Evolutionary conservation across 2,888 invertebrate genomes (phyloP), one percentile per base, ranked within the genome.

Genomic region (Amphipoea lucens): DNA sequence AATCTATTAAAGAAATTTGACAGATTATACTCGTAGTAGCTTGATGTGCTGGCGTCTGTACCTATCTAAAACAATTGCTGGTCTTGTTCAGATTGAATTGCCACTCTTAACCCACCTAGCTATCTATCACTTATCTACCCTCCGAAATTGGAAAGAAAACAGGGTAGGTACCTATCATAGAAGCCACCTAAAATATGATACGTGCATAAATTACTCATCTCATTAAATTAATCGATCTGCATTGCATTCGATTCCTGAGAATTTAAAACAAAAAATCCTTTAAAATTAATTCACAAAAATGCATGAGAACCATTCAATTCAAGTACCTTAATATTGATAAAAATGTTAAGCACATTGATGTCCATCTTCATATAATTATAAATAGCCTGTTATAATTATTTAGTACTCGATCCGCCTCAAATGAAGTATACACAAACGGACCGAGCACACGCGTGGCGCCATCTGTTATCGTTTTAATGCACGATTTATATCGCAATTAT

Each of bases 391-490:
- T 70, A 81, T n/a, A 57, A 76, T 86, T 76, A 86, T 74, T 83
- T 66, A 69, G 36, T 73, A 86, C 66, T 60, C n/a, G 36, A 86
- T 70, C 62, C 40, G 36, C 36, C 68, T 57, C 36, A 72, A 68
- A 74, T 76, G 29, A 69, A 68, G 42, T 65, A 17, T 17, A 78
- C 36, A 79, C 74, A 83, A 72, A 63, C 62, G 17, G 6, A 42
- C 29, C 36, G 12, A 62, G 17, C 65, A 29, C 68, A 82, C 85
- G 29, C 20, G 88, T 87, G 85, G 83, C 90, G 93, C 92, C 93
- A 93, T 93, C 92, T 93, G 76, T 91, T 89, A 86, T 88, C 76
- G 75, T 29, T 66, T 74, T 76, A 65, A 82, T 51, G 72, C 36
- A 81, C 62, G 70, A 88, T 81, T 82, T 79, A 85, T 78, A 79